Base-by-base conservation (phyloP, 92 coral and sea anemone species). In the Actinostola sp. region DNA sequence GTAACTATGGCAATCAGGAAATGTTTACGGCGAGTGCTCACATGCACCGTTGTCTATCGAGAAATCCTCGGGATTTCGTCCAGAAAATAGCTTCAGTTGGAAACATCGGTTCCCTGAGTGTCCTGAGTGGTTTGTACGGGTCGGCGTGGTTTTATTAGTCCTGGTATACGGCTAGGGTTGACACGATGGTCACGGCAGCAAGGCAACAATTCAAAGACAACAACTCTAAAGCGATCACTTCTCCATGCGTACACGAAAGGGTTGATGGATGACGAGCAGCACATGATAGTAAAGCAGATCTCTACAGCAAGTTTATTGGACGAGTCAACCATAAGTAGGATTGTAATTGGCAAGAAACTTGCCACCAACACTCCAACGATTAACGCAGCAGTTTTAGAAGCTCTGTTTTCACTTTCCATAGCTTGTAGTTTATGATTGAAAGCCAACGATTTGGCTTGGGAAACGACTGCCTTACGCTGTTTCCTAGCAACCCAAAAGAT, bases 171-270 rank as follows among this genome's bases (percentile, higher is more conserved):
- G n/a, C n/a, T n/a, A n/a, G n/a, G n/a, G n/a, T n/a, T n/a, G n/a
- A n/a, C n/a, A n/a, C n/a, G n/a, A n/a, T n/a, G n/a, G n/a, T n/a
- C n/a, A 53, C 10, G 36, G 11, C 71, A 51, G 8, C 53, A 44
- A 66, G 80, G 72, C 8, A 71, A 51, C 10, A 76, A 52, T 41
- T 71, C 70, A 49, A 61, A 46, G 14, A 78, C 67, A 14, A 75
- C 84, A 19, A 15, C 32, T 29, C 92, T 73, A 33, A 86, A 86
- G 56, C 80, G 51, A 24, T 82, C 84, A 51, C 87, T 71, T 77
- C 92, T 76, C 92, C 88, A 82, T 15, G 71, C 92, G 61, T 86
- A 86, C 33, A 86, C 75, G 14, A 85, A 50, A 46, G 92, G 92
- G 23, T 86, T 86, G 8, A 86, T 23, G 51, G 84, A 69, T 15